Percentiles rank a stretch among this genome's conserved stretches.
These are phyloP conservation scores for Tethea ocularis DNA, from an alignment of 2,888 invertebrate genomes.

Conservation along the genomic window DNA sequence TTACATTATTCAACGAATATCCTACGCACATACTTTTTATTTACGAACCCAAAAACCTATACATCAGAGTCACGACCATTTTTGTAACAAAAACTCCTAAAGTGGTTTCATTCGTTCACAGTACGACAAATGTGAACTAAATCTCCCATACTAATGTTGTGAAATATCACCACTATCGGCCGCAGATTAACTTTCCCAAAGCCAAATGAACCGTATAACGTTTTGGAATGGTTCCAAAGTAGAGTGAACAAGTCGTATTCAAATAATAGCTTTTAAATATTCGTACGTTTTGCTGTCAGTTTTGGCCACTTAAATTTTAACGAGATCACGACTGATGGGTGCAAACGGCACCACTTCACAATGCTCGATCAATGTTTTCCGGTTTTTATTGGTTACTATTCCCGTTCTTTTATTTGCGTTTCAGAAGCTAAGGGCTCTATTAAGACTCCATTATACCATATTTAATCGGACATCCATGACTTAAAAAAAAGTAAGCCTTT, in stretches of 20 bases:
- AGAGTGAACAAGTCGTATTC: constrained; percentile 18
- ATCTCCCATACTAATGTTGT: constrained; percentile 19
- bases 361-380: background rate
- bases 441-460: too few species aligned
- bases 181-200: constrained; percentile 31
- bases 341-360: background rate
- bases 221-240: constrained; percentile 43
- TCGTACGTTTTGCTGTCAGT: constrained; percentile 13
- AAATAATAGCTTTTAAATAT: constrained; percentile 19
- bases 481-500: too few species aligned
- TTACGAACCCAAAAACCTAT: too few species aligned
- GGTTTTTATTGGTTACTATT: background rate
- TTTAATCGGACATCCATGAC: too few species aligned
- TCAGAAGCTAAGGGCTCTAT: too few species aligned
- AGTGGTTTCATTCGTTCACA: constrained; percentile 7
- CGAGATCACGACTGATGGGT: background rate
- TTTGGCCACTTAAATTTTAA: constrained; percentile 16
- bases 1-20: too few species aligned
- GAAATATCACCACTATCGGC: constrained; percentile 32
- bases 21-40: too few species aligned
- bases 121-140: constrained; percentile 10
- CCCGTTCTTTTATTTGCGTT: background rate
- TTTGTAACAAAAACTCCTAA: background rate
- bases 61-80: background rate
- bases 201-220: constrained; percentile 32